phyloP scores from a whole-genome alignment of 1,140 invertebrate species.

The Drosophila gunungcola region DNA sequence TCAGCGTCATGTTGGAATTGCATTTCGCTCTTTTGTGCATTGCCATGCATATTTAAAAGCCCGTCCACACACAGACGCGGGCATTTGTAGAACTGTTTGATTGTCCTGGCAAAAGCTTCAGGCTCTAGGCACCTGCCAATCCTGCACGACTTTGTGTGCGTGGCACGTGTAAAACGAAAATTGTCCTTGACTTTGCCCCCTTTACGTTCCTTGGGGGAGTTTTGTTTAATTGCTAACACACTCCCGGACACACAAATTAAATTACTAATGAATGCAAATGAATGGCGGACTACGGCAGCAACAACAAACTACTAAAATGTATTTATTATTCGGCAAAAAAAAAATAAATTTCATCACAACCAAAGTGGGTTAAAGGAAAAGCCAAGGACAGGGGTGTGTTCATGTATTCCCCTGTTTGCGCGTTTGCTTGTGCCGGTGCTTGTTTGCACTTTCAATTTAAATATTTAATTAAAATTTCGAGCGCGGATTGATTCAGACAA shows the following conservation, averaged over 20 bases:
- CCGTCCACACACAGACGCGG: conserved; percentile 20
- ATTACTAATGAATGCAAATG: conserved; percentile 79
- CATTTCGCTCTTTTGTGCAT: conserved; percentile 57
- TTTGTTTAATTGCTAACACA: conserved; percentile 72
- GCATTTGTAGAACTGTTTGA: conserved; percentile 54
- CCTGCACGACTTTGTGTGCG: conserved; percentile 26
- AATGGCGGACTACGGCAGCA: conserved; percentile 61
- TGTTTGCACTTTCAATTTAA: conserved; percentile 72
- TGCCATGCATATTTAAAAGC: conserved; percentile 66
- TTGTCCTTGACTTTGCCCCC: conserved; percentile 77
- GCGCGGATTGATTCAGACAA: conserved; percentile 80
- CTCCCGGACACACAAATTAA: conserved; percentile 30
- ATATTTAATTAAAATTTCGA: conserved; percentile 81
- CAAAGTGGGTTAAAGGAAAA: conserved; percentile 22
- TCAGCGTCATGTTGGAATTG: conserved; percentile 61
- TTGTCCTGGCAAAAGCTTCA: conserved; percentile 58
- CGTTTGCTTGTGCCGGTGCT: conserved; percentile 41
- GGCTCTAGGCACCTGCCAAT: conserved; percentile 14
- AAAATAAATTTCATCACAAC: conserved; percentile 52
- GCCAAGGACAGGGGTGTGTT: conserved; percentile 2
- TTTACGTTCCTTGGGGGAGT: conserved; percentile 20
- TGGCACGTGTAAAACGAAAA: conserved; percentile 70
- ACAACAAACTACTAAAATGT: conserved; percentile 64
- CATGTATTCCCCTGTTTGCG: conserved; percentile 31
- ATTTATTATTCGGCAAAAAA: conserved; percentile 75